phyloP scores from a whole-genome alignment of 2,888 invertebrate species.

The Heteromyza rotundicornis region DNA sequence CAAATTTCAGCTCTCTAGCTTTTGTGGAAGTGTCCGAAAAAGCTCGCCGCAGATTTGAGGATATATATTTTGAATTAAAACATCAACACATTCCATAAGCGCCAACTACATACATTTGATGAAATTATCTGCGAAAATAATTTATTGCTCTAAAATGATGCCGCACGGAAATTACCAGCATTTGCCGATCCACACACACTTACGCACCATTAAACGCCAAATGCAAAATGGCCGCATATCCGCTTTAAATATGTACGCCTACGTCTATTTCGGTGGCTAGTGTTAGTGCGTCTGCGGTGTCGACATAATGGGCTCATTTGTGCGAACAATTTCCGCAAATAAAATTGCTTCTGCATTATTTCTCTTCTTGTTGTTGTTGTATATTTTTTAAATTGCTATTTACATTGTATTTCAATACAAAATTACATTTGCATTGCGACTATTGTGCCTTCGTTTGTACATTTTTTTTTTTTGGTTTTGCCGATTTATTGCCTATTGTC shows the following conservation, averaged over 20 bases:
- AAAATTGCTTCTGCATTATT: not conserved
- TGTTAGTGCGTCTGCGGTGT: not conserved
- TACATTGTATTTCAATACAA: not conserved
- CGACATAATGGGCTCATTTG: slow-evolving; percentile 12
- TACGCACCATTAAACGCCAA: not conserved
- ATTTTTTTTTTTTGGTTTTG: slow-evolving; percentile 4
- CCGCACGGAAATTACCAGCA: too few relatives aligned
- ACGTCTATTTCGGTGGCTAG: too few relatives aligned
- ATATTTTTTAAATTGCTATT: not conserved
- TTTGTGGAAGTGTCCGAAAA: too few relatives aligned
- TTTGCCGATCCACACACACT: too few relatives aligned
- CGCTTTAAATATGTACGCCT: too few relatives aligned
- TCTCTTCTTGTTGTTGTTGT: not conserved
- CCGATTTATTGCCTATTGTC: slow-evolving; percentile 8
- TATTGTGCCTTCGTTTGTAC: not conserved
- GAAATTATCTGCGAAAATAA: too few relatives aligned
- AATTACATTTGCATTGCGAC: not conserved
- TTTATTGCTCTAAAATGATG: too few relatives aligned
- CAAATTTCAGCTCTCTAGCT: too few relatives aligned
- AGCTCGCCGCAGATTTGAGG: too few relatives aligned
- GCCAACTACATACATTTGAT: too few relatives aligned
- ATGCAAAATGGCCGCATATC: not conserved
- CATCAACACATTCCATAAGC: too few relatives aligned
- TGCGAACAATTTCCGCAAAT: slow-evolving; percentile 15
- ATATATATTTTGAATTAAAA: too few relatives aligned